Base-by-base conservation (phyloP, 30 jellyfish, hydroid and myxozoan species). In the Catostylus mosaicus region DNA sequence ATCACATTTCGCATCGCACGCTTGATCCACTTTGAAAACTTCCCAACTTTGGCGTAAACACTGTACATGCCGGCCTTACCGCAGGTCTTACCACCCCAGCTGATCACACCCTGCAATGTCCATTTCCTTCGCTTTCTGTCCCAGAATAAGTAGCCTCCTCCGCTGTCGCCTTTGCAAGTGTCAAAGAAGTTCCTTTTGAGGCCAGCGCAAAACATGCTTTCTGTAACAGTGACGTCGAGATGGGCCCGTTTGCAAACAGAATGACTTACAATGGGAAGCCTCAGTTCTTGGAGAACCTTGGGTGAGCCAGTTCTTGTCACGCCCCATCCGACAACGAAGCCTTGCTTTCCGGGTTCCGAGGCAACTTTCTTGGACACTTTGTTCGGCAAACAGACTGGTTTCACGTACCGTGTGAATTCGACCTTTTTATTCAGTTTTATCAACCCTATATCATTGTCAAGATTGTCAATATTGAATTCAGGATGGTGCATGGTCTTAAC, bases 131-230 rank as follows among this genome's bases (percentile, higher is more conserved):
- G 85, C 46, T 71, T 73, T 35, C 37, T 24, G 80, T 95, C 99
- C 83, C 86, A 86, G 68, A 95, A 89, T 43, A 88, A 30, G 46
- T 51, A 95, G 4, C 97, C 97, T 8, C 99, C 99, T 10, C 99
- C 99, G 37, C 97, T 88, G 84, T 95, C 99, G 22, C 99, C 99
- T 65, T 84, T 85, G 63, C 99, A 95, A 11, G 99, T 95, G 81
- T 95, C 99, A 48, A 83, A 91, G 43, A 54, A 46, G 33, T 85
- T 80, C 9, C 72, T 20, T 33, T 52, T 67, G 5, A 71, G 85
- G 18, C 99, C 99, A 6, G 99, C 99, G 51, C 99, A 95, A 69
- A 95, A 95, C 99, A 95, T 95, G 74, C 87, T 95, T 16, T 84
- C 85, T 6, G 99, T 95, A 24, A 95, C 91, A 30, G 73, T 80